Evolutionary conservation across 2,113 vertebrate genomes (phyloP).

Genomic region (Paradoxurus hermaphroditus): DNA sequence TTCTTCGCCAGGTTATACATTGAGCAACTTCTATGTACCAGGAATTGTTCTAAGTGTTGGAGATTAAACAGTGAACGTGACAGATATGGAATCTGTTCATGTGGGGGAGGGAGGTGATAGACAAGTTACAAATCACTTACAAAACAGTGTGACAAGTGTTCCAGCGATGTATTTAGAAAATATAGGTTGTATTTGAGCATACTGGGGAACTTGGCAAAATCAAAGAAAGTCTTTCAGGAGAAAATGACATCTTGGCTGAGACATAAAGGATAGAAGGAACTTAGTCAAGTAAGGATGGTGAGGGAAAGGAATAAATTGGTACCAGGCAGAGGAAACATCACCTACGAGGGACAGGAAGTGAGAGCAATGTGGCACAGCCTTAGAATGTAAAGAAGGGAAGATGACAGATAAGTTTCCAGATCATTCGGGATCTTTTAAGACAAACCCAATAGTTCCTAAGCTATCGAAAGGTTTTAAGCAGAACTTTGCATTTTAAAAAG

Average conservation of each 20-base stretch:
- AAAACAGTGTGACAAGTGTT: neutral
- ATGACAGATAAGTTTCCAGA: neutral
- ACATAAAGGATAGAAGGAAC: neutral
- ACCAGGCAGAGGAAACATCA: neutral
- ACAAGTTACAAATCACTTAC: neutral
- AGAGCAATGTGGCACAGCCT: neutral
- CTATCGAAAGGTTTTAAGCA: neutral
- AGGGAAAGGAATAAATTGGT: neutral
- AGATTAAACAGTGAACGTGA: neutral
- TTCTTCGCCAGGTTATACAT: neutral
- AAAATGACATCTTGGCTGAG: neutral
- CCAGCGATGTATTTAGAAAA: neutral
- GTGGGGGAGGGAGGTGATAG: neutral
- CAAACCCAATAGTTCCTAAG: neutral
- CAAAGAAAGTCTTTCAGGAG: neutral
- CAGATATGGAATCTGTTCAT: neutral
- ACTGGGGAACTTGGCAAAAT: neutral
- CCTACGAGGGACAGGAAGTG: neutral
- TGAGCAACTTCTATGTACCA: neutral
- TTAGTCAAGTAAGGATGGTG: neutral
- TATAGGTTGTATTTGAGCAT: neutral
- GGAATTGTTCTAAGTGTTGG: neutral
- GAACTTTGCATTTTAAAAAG: neutral
- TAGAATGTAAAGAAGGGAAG: neutral
- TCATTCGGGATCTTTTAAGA: neutral